Evolutionary conservation across 2,797 vertebrate species (phyloP).

Genomic region (Craterocephalus amniculus): DNA sequence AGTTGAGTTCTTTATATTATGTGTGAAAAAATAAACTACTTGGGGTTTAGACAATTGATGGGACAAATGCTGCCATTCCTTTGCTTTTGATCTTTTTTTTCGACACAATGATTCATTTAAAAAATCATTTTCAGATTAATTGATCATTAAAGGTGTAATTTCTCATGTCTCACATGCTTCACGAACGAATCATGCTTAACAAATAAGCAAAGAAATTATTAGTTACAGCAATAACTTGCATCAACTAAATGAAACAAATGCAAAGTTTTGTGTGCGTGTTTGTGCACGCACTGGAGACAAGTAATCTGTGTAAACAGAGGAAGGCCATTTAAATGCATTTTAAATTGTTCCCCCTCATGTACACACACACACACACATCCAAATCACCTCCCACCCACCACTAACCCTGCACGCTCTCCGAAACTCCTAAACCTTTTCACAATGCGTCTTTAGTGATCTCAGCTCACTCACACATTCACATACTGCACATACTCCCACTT

Average conservation of each 20-base stretch:
- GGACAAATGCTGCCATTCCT: background rate
- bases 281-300: constrained; percentile 13
- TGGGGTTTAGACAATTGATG: background rate
- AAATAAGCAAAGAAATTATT: background rate
- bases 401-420: constrained; percentile 53
- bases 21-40: background rate
- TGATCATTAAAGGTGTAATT: background rate
- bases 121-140: background rate
- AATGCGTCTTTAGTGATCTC: constrained; percentile 61
- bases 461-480: constrained; percentile 29
- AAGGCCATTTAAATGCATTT: constrained; percentile 46
- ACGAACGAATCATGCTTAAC: background rate
- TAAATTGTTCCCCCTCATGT: constrained; percentile 29
- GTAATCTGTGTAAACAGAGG: constrained; percentile 37
- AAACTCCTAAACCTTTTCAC: constrained; percentile 64
- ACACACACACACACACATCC: constrained; percentile 7
- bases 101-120: background rate
- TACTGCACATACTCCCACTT: constrained; percentile 51
- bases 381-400: constrained; percentile 41
- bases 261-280: constrained; percentile 16
- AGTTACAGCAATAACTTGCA: background rate
- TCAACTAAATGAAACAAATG: background rate
- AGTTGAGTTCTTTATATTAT: background rate
- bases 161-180: background rate
- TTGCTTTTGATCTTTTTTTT: background rate